Percentiles rank a stretch among this genome's conserved stretches.
Evolutionary conservation across 2,888 invertebrate species (phyloP).

Genomic region (Nephrotoma guestfalica): DNA sequence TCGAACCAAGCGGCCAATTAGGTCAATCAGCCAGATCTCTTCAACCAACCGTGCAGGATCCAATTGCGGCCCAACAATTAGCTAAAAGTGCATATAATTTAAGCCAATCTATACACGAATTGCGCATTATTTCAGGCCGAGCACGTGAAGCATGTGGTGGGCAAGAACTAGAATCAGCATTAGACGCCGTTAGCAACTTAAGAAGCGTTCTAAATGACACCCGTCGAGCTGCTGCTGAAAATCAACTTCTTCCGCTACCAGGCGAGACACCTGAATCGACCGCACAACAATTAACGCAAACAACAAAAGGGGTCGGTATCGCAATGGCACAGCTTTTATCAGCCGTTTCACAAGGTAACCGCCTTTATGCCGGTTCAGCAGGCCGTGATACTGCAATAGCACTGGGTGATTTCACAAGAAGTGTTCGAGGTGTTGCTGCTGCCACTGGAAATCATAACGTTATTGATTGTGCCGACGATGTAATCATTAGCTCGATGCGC

Average conservation of each 20-base stretch:
- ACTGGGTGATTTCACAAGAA: slow-evolving; percentile 55
- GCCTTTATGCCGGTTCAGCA: slow-evolving; percentile 64
- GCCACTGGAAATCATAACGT: slow-evolving; percentile 46
- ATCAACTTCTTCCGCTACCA: slow-evolving; percentile 64
- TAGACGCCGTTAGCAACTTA: slow-evolving; percentile 64
- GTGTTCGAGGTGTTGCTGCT: slow-evolving; percentile 66
- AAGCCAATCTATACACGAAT: slow-evolving; percentile 30
- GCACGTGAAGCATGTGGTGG: slow-evolving; percentile 69
- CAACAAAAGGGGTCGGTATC: slow-evolving; percentile 62
- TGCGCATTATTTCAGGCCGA: slow-evolving; percentile 44
- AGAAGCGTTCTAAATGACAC: slow-evolving; percentile 72
- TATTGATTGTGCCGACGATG: slow-evolving; percentile 59
- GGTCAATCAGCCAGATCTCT: slow-evolving; percentile 65
- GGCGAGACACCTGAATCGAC: slow-evolving; percentile 57
- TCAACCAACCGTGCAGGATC: slow-evolving; percentile 69
- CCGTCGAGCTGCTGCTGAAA: slow-evolving; percentile 55
- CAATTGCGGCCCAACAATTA: slow-evolving; percentile 59
- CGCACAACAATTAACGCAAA: slow-evolving; percentile 33
- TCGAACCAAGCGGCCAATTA: slow-evolving; percentile 58
- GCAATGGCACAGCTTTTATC: slow-evolving; percentile 75
- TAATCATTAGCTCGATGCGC: slow-evolving; percentile 59
- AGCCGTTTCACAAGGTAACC: slow-evolving; percentile 68
- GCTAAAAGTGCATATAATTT: slow-evolving; percentile 29
- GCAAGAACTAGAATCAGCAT: slow-evolving; percentile 72
- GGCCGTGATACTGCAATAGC: slow-evolving; percentile 68